Percentiles rank a stretch among this genome's conserved stretches.
These are phyloP conservation scores for Aphrocallistes beatrix DNA, from an alignment of 37 sponge, comb jelly and placozoan genomes.

Conservation along the genomic window DNA sequence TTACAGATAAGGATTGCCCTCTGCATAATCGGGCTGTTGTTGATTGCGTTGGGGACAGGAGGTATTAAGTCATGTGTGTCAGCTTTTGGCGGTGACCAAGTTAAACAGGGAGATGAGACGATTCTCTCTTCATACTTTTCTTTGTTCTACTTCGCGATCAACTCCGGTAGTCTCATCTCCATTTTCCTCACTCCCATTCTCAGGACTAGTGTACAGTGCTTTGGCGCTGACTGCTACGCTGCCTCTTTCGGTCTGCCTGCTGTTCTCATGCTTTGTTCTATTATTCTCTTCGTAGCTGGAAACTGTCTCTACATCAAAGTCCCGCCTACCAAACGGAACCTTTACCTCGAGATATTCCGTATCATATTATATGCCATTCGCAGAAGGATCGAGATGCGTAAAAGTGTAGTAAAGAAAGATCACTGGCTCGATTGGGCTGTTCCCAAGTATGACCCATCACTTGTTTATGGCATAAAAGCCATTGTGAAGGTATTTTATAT, in stretches of 20 bases:
- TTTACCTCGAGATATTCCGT: neutral
- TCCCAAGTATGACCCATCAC: neutral
- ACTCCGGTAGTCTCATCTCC: slow-evolving; percentile 88
- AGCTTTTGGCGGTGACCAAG: slow-evolving; percentile 99
- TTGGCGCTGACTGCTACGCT: slow-evolving; percentile 67
- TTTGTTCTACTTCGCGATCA: slow-evolving; percentile 94
- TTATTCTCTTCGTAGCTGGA: slow-evolving; percentile 35
- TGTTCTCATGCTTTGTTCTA: slow-evolving; percentile 68
- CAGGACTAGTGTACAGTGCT: slow-evolving; percentile 75
- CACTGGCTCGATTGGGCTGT: slow-evolving; percentile 24
- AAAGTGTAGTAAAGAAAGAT: neutral
- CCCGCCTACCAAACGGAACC: slow-evolving; percentile 19
- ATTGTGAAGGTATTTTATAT: slow-evolving; percentile 65
- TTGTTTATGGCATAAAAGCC: slow-evolving; percentile 43
- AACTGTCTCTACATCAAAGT: slow-evolving; percentile 30
- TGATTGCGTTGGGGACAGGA: slow-evolving; percentile 95
- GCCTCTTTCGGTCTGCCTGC: slow-evolving; percentile 93
- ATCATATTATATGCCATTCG: neutral
- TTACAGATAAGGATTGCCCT: neutral
- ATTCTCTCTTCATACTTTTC: slow-evolving; percentile 68
- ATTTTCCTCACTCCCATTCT: slow-evolving; percentile 86
- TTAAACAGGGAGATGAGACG: slow-evolving; percentile 38
- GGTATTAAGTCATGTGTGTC: slow-evolving; percentile 98
- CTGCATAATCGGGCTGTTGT: slow-evolving; percentile 41
- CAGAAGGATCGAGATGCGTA: neutral